Base-by-base conservation (phyloP, 2,888 invertebrate species). In the Melanostoma scalare region DNA sequence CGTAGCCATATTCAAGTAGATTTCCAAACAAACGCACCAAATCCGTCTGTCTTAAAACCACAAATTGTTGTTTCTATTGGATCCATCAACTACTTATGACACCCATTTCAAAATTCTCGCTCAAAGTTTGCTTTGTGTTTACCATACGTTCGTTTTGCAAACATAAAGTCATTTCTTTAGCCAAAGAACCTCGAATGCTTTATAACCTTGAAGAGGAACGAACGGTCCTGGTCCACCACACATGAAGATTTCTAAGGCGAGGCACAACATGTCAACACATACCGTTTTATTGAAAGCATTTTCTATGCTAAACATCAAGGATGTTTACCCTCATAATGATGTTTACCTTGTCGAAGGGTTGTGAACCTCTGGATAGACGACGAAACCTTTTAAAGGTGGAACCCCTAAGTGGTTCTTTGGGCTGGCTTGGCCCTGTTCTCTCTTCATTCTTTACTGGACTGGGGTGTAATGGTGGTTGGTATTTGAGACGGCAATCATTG, bases 261-360 rank as follows among this genome's bases (percentile, higher is more conserved):
- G 53, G 76, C 67, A 67, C 48, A 69, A 61, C 58, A 77, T 50
- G 58, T 72, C 77, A 72, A 61, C 72, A 58, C 8, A 73, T 10
- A 73, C 55, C 61, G 72, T 73, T 82, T 72, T 58, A 82, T 82
- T 73, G 77, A 82, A 82, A 82, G 56, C 77, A 77, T 77, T 82
- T 63, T 67, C 67, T 77, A 73, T 73, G 73, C 82, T 68, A 50
- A 58, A 63, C 82, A 82, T 78, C 72, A 82, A 75, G 77, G 77
- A 82, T 82, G 82, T 82, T 82, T 82, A 82, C 82, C 73, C 46
- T 73, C 68, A 77, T 82, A 82, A 82, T 82, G 73, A 82, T 82
- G 82, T 82, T 82, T 82, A 82, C 82, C 82, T 77, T 82, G 60
- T 82, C 77, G 61, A 82, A 82, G 82, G 82, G 82, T 82, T 82